phyloP scores from a whole-genome alignment of 2,797 vertebrate species.

The Anabacerthia variegaticeps region DNA sequence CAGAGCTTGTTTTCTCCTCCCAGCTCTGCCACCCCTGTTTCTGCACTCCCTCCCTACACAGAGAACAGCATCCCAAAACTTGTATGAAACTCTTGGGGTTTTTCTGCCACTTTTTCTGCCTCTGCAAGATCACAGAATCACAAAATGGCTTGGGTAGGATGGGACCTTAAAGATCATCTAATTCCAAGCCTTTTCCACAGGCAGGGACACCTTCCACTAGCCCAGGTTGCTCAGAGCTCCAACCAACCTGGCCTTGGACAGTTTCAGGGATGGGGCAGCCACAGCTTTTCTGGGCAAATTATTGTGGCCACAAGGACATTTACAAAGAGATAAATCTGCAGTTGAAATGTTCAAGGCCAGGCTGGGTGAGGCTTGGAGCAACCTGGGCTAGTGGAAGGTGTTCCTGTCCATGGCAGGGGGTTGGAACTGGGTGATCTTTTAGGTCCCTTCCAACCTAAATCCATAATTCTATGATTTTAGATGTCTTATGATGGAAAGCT shows the following conservation, averaged over 20 bases:
- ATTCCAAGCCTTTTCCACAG: not conserved
- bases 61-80: fast-evolving
- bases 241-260: not conserved
- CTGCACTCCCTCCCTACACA: not conserved
- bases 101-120: not conserved
- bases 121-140: not conserved
- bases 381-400: not conserved
- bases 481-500: not conserved
- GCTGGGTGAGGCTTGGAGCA: not conserved
- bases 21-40: not conserved
- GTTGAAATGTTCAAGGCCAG: fast-evolving
- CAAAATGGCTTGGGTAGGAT: not conserved
- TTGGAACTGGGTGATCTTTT: not conserved
- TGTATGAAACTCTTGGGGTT: fast-evolving
- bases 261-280: not conserved
- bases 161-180: fast-evolving
- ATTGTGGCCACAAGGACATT: not conserved
- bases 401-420: fast-evolving
- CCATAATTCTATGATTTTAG: not conserved
- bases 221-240: not conserved
- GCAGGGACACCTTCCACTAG: not conserved
- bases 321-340: not conserved
- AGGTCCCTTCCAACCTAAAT: not conserved
- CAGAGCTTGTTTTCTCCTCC: not conserved
- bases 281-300: not conserved